Evolutionary conservation across 2,797 vertebrate species (phyloP).

Genomic region (Glyptemys insculpta): DNA sequence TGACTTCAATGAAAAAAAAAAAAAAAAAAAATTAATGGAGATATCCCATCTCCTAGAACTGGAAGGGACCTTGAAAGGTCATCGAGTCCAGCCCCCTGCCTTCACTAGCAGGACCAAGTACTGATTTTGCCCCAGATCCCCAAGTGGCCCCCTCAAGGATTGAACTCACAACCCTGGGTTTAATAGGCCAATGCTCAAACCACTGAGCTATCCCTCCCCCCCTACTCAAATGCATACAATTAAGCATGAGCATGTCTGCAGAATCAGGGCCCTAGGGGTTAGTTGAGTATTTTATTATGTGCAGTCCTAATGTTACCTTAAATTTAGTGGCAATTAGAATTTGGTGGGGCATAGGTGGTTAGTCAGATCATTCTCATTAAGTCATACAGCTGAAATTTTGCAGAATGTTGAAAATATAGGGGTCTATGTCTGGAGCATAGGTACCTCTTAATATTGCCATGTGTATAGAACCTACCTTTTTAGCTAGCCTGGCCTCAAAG

Average conservation of each 20-base stretch:
- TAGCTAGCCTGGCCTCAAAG: not conserved
- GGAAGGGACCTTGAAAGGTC: no score
- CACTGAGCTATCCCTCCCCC: no score
- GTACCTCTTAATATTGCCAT: not conserved
- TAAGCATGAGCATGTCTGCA: not conserved
- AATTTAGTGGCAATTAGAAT: not conserved
- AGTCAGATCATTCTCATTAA: not conserved
- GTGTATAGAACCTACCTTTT: not conserved
- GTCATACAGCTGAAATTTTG: conserved; percentile 9
- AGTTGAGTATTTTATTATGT: not conserved
- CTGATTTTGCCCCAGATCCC: no score
- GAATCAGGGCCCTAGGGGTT: not conserved
- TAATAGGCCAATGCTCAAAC: no score
- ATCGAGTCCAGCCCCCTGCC: no score
- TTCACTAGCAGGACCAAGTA: no score
- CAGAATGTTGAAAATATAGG: not conserved
- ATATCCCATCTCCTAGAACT: no score
- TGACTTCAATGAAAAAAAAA: not conserved
- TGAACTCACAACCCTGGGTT: no score
- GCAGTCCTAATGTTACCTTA: not conserved
- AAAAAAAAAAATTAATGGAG: no score
- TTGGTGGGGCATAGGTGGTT: not conserved
- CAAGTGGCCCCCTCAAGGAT: no score
- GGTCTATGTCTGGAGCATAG: not conserved
- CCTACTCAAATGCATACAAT: not conserved